Conservation (phyloP, 2,797 vertebrate species). For the Pteronotus mesoamericanus region DNA sequence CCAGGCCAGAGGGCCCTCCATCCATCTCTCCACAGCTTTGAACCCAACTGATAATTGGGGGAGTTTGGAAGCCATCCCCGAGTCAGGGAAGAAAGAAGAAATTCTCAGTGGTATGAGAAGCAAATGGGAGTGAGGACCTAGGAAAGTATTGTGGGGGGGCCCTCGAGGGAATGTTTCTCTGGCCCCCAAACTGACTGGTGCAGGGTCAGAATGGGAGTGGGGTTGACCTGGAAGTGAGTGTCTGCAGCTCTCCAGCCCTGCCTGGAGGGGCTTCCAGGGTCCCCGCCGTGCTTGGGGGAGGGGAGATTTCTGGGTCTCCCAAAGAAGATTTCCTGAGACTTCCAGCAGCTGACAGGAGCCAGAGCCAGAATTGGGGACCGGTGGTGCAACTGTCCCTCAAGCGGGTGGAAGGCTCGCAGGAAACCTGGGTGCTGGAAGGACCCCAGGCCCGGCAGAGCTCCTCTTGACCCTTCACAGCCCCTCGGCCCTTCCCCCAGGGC, state of each 20-base stretch:
- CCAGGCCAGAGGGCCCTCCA: no score
- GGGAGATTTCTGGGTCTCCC: neutral
- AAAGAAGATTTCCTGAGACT: neutral
- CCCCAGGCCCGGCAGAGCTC: neutral
- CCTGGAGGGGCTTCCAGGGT: neutral
- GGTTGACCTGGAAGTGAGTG: neutral
- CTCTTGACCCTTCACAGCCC: slow-evolving; percentile 64
- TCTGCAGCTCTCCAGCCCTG: neutral
- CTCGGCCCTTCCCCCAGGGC: slow-evolving; percentile 54
- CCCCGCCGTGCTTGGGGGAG: neutral
- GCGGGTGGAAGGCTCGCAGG: fast-evolving
- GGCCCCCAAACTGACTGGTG: neutral
- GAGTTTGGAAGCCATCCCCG: neutral
- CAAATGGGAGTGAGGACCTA: neutral
- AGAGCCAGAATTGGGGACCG: neutral
- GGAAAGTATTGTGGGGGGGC: neutral
- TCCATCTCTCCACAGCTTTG: neutral
- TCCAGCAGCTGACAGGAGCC: neutral
- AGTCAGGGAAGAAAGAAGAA: neutral
- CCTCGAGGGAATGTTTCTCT: neutral
- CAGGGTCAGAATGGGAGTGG: neutral
- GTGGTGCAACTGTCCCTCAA: neutral
- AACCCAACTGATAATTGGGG: neutral
- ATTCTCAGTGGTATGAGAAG: neutral
- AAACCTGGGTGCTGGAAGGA: neutral